A percentile compares a stretch with the other conserved stretches of the same genome.
Conservation (phyloP, 2,797 vertebrate genomes). For the Anas bernieri region DNA sequence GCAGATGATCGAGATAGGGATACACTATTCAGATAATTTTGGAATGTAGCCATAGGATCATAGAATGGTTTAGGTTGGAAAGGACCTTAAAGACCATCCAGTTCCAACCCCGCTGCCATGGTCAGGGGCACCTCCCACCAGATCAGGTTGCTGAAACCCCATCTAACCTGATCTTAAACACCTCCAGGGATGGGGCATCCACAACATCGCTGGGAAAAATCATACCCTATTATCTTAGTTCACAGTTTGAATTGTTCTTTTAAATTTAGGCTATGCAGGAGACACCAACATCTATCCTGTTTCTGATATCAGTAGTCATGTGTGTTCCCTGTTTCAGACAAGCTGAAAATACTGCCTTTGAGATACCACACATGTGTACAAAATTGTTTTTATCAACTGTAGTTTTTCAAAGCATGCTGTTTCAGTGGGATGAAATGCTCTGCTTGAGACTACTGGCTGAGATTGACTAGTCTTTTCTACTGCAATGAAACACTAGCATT, state of each 20-base stretch:
- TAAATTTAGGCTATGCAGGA: not conserved
- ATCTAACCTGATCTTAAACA: too few species aligned
- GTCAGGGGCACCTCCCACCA: too few species aligned
- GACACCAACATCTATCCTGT: not conserved
- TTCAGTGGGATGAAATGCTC: not conserved
- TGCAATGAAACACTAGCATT: not conserved
- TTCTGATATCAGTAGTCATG: not conserved
- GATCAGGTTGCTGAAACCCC: too few species aligned
- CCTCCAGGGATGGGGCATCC: too few species aligned
- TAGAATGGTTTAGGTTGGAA: too few species aligned
- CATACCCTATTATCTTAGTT: not conserved
- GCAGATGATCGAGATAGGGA: not conserved
- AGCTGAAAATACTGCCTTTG: not conserved
- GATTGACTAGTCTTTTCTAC: not conserved
- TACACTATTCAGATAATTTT: not conserved
- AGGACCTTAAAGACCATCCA: too few species aligned
- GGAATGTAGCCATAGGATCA: not conserved
- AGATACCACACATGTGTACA: not conserved
- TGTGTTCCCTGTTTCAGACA: not conserved
- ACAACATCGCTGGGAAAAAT: too few species aligned
- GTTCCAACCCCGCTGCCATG: too few species aligned
- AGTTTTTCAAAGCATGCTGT: not conserved
- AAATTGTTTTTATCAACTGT: not conserved
- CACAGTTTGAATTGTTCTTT: not conserved
- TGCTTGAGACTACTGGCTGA: not conserved